These are phyloP conservation scores for Homalodisca vitripennis DNA, from an alignment of 1,140 invertebrate species.

Conservation along the genomic window DNA sequence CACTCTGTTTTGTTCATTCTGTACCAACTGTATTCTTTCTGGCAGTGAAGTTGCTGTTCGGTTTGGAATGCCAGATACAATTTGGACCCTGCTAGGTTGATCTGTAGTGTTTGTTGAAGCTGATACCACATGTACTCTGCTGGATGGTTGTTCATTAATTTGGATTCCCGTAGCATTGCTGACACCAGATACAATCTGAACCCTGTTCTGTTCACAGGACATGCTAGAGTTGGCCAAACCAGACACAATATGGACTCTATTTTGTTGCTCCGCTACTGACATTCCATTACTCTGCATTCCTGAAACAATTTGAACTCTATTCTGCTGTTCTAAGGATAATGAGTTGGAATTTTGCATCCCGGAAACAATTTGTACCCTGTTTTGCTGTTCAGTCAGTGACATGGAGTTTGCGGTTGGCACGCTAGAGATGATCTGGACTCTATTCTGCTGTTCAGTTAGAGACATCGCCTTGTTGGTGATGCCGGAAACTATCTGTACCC, in stretches of 20 bases:
- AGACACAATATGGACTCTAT: conserved; percentile 35
- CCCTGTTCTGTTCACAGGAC: conserved; percentile 37
- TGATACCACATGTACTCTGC: conserved; percentile 29
- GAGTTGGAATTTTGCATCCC: conserved; percentile 36
- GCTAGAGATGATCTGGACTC: conserved; percentile 34
- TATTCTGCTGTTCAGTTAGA: conserved; percentile 37
- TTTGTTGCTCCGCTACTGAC: conserved; percentile 30
- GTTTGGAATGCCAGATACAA: conserved; percentile 36
- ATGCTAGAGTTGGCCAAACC: conserved; percentile 34
- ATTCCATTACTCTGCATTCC: conserved; percentile 23
- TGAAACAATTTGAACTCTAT: conserved; percentile 33
- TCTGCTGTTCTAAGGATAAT: conserved; percentile 37
- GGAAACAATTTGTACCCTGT: conserved; percentile 36
- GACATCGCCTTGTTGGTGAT: conserved; percentile 34
- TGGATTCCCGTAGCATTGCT: conserved; percentile 27
- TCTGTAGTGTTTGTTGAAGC: conserved; percentile 22
- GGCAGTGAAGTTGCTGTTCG: conserved; percentile 8
- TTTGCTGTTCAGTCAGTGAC: conserved; percentile 36
- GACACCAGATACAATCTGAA: conserved; percentile 35
- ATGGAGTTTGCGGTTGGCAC: conserved; percentile 32
- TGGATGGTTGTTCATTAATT: conserved; percentile 32
- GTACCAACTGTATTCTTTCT: conserved; percentile 13
- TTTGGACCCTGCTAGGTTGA: conserved; percentile 30
- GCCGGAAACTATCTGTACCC: conserved; percentile 36
- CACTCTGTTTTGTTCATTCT: conserved; percentile 31